A percentile compares a stretch with the other conserved stretches of the same genome.
phyloP scores from a whole-genome alignment of 1,140 invertebrate species.

The Teleopsis dalmanni region DNA sequence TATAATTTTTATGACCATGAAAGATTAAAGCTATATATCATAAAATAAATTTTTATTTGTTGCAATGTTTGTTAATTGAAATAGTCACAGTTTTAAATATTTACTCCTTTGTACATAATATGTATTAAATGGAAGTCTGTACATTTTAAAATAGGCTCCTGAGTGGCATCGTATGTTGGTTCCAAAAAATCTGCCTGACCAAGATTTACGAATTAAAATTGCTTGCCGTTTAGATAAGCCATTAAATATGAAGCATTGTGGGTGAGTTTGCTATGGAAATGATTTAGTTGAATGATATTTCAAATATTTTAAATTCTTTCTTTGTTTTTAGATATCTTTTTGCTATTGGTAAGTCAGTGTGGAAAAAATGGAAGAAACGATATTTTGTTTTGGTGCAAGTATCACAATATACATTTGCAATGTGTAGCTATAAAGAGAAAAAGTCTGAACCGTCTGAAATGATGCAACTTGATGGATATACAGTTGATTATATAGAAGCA shows the following conservation, averaged over 20 bases:
- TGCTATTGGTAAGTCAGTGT: conserved; percentile 92
- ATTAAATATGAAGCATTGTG: conserved; percentile 97
- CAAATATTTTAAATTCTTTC: neutral
- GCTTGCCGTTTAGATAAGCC: conserved; percentile 98
- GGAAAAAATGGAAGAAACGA: conserved; percentile 99
- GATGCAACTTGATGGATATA: conserved; percentile 98
- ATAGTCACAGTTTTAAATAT: no score
- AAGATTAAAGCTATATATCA: no score
- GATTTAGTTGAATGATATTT: neutral
- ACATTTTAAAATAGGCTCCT: no score
- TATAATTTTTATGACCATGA: no score
- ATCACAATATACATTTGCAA: conserved; percentile 99
- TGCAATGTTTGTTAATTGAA: no score
- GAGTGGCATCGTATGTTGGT: conserved; percentile 98
- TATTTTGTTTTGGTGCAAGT: conserved; percentile 99
- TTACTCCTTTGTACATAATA: no score
- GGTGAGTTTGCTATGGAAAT: conserved; percentile 49
- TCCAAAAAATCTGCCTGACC: conserved; percentile 88
- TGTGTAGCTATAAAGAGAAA: conserved; percentile 99
- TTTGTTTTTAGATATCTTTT: conserved; percentile 71
- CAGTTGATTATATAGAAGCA: conserved; percentile 97
- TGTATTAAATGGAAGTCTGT: no score
- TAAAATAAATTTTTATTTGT: no score
- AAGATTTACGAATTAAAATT: conserved; percentile 94
- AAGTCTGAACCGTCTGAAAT: conserved; percentile 99